Conservation (phyloP, 2,797 vertebrate species). For the Sebastes oblongus region DNA sequence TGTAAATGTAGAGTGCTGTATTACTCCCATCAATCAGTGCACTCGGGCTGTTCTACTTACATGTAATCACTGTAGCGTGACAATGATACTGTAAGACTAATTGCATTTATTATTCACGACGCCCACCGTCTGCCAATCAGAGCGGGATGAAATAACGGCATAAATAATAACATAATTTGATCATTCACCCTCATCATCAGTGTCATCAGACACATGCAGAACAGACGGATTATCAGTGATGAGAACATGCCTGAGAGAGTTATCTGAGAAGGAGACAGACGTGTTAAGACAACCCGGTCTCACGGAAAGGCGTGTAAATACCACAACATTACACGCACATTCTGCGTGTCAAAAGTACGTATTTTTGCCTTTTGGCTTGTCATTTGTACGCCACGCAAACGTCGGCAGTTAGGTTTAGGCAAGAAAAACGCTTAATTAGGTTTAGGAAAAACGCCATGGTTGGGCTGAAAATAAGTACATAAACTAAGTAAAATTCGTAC, state of each 20-base stretch:
- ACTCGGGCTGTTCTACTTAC: conserved; percentile 14
- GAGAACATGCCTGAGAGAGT: conserved; percentile 20
- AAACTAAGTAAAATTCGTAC: too few species aligned
- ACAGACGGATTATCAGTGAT: conserved; percentile 29
- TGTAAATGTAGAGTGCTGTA: conserved; percentile 6
- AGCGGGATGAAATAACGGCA: conserved; percentile 35
- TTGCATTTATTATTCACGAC: conserved; percentile 45
- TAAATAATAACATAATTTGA: conserved; percentile 47
- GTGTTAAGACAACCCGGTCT: background rate
- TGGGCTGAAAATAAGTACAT: too few species aligned
- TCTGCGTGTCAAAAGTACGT: too few species aligned
- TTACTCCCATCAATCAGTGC: conserved; percentile 20
- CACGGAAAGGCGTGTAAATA: background rate
- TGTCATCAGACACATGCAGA: conserved; percentile 35
- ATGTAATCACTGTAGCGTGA: conserved; percentile 34
- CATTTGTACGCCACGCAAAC: background rate
- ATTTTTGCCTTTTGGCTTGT: background rate
- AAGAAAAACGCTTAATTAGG: too few species aligned
- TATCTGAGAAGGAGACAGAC: conserved; percentile 24
- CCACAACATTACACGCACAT: background rate
- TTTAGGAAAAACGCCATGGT: too few species aligned
- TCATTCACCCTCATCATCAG: conserved; percentile 36
- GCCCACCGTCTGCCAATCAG: conserved; percentile 60
- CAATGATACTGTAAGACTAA: conserved; percentile 39
- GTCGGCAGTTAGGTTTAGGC: background rate